Conservation (phyloP, 2,797 vertebrate genomes). For the Harpagifer antarcticus region DNA sequence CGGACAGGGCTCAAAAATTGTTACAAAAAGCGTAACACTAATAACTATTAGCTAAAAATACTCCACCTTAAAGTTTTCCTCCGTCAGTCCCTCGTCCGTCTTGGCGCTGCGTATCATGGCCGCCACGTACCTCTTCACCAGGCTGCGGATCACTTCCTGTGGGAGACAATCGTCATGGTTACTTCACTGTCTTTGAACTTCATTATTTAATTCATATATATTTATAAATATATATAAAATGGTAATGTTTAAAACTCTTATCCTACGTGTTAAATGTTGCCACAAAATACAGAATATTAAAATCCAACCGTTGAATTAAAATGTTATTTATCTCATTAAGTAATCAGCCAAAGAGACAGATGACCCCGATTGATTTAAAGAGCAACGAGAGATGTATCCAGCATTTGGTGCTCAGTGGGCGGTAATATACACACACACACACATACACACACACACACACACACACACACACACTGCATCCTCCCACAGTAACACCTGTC, state of each 20-base stretch:
- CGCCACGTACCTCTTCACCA: slow-evolving; percentile 96
- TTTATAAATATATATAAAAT: too few relatives aligned
- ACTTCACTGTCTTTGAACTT: slow-evolving; percentile 4
- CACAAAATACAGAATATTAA: not conserved
- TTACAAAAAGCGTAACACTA: too few relatives aligned
- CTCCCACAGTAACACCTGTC: slow-evolving; percentile 78
- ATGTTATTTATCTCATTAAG: slow-evolving; percentile 48
- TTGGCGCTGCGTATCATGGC: slow-evolving; percentile 98
- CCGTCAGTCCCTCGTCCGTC: slow-evolving; percentile 95
- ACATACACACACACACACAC: too few relatives aligned
- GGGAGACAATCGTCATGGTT: slow-evolving; percentile 35
- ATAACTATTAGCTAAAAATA: too few relatives aligned
- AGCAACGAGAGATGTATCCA: slow-evolving; percentile 46
- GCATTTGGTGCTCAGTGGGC: slow-evolving; percentile 71
- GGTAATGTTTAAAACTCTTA: too few relatives aligned
- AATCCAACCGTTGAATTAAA: slow-evolving; percentile 20
- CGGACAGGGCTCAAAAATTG: too few relatives aligned
- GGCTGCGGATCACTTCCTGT: slow-evolving; percentile 95
- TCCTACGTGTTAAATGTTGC: not conserved
- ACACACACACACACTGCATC: slow-evolving; percentile 31
- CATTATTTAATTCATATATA: not conserved
- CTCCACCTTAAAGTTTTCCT: slow-evolving; percentile 95
- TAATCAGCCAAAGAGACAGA: slow-evolving; percentile 46
- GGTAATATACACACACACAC: slow-evolving; percentile 44
- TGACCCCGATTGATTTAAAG: slow-evolving; percentile 54